These are phyloP conservation scores for Acanthosepion esculentum DNA, from an alignment of 2,888 invertebrate genomes.

Conservation along the genomic window DNA sequence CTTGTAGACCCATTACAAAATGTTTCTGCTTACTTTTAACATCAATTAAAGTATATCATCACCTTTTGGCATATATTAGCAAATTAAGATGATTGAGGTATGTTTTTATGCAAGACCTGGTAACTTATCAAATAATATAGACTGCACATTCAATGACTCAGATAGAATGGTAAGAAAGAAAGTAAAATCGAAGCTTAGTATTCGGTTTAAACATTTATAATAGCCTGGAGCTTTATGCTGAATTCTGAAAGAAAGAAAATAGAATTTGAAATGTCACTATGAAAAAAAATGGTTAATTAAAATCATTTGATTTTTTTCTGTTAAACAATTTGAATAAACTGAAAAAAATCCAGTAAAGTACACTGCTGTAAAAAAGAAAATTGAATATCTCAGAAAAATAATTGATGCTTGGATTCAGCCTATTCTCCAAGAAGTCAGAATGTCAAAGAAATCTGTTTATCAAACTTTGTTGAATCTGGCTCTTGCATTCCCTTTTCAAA, in stretches of 20 bases:
- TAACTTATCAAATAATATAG: neutral
- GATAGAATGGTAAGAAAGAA: neutral
- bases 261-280: neutral
- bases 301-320: neutral
- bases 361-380: neutral
- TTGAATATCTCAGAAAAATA: neutral
- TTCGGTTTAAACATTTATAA: neutral
- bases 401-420: neutral
- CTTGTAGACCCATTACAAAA: neutral
- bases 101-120: neutral
- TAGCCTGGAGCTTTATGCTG: neutral
- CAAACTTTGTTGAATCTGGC: neutral
- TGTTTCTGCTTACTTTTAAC: neutral
- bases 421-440: neutral
- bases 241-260: neutral
- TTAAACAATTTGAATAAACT: neutral
- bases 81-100: no score
- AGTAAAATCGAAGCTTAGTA: neutral
- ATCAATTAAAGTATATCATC: neutral
- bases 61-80: neutral
- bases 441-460: neutral
- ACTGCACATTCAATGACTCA: neutral
- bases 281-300: neutral
- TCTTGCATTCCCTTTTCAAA: neutral
- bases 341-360: neutral